Conservation (phyloP, 1,140 invertebrate genomes). For the Cotesia vestalis region DNA sequence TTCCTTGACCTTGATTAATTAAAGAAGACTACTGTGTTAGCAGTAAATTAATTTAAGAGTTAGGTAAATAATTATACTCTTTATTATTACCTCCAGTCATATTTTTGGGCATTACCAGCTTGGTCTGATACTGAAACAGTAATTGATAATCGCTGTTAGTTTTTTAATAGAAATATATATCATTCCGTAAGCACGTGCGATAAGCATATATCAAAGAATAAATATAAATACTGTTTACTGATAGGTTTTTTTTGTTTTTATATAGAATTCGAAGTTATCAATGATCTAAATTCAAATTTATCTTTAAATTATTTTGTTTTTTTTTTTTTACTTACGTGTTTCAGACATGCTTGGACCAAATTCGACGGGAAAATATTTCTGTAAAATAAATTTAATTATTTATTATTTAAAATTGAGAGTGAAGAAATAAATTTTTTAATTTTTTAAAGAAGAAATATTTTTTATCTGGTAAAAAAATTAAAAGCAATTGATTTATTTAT, state of each 20-base stretch:
- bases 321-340: conserved; percentile 67
- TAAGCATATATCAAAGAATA: not conserved
- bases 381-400: conserved; percentile 54
- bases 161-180: too few relatives aligned
- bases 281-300: not conserved
- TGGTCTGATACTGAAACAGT: conserved; percentile 63
- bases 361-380: conserved; percentile 95
- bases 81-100: conserved; percentile 37
- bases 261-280: too few relatives aligned
- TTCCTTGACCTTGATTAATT: conserved; percentile 8
- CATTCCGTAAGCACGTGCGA: not conserved
- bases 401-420: too few relatives aligned
- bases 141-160: not conserved
- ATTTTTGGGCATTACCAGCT: conserved; percentile 62
- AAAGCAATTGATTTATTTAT: not conserved
- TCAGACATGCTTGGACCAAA: conserved; percentile 83
- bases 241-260: not conserved
- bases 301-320: not conserved
- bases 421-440: too few relatives aligned
- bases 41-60: not conserved
- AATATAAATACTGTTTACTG: not conserved
- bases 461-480: not conserved
- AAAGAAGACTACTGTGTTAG: not conserved
- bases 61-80: not conserved
- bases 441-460: too few relatives aligned